These are phyloP conservation scores for Dysdera silvatica DNA, from an alignment of 1,140 invertebrate genomes.

Conservation along the genomic window DNA sequence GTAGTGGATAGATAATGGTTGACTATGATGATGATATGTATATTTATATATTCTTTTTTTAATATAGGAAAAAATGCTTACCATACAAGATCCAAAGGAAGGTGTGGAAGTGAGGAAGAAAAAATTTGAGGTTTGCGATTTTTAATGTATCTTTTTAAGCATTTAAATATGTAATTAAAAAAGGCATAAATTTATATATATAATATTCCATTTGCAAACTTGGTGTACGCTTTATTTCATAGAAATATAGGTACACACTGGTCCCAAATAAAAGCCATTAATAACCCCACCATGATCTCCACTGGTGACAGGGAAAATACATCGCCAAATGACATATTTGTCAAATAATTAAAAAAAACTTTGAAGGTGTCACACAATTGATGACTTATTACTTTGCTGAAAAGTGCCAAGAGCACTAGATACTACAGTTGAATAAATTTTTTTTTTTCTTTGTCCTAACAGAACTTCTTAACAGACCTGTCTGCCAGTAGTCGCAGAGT, in stretches of 20 bases:
- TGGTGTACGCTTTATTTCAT: background rate
- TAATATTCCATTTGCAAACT: background rate
- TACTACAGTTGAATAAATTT: too few species aligned
- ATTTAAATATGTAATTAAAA: background rate
- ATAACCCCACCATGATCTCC: too few species aligned
- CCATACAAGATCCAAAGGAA: constrained; percentile 72
- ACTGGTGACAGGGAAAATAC: too few species aligned
- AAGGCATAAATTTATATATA: background rate
- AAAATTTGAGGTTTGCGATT: constrained; percentile 71
- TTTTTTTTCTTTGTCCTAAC: constrained; percentile 41
- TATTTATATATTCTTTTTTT: background rate
- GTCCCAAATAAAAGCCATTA: too few species aligned
- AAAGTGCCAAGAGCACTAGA: too few species aligned
- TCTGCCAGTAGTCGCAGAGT: constrained; percentile 83
- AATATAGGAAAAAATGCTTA: constrained; percentile 65
- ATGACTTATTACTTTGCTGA: too few species aligned
- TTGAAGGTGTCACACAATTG: too few species aligned
- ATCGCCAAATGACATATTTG: too few species aligned
- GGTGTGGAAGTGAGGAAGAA: constrained; percentile 88
- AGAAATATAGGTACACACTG: too few species aligned
- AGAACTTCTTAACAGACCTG: constrained; percentile 90
- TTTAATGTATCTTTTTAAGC: background rate
- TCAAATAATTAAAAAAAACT: too few species aligned
- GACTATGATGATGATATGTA: background rate
- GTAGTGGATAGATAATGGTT: too few species aligned